Conservation (phyloP, 2,797 vertebrate genomes). For the Apogon hyalosoma region DNA sequence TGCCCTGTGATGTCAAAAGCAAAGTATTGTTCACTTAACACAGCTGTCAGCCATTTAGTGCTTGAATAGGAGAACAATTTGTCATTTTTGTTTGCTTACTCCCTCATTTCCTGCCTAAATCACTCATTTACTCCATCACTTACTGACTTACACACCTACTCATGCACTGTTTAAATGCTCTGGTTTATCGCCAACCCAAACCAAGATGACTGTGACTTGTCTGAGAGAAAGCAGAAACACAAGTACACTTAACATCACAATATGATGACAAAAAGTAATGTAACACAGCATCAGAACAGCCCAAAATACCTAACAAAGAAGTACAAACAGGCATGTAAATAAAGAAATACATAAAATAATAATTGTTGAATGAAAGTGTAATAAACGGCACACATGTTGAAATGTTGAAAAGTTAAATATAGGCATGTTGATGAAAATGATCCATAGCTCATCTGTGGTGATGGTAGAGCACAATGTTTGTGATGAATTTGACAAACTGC, state of each 20-base stretch:
- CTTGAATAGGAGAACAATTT: constrained; percentile 44
- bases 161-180: constrained; percentile 20
- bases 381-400: too few relatives aligned
- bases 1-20: constrained; percentile 49
- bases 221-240: not conserved
- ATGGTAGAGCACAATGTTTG: too few relatives aligned
- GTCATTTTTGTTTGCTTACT: constrained; percentile 38
- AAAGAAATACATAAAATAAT: constrained; percentile 10
- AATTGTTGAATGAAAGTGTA: not conserved
- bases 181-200: constrained; percentile 11
- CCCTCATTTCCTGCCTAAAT: constrained; percentile 9
- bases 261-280: not conserved
- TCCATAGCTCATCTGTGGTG: too few relatives aligned
- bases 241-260: not conserved
- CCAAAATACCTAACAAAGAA: not conserved
- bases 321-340: not conserved
- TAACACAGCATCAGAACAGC: not conserved
- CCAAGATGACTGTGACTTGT: not conserved
- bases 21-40: constrained; percentile 55
- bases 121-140: constrained; percentile 25
- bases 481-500: too few relatives aligned
- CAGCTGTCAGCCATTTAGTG: constrained; percentile 43
- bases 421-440: too few relatives aligned
- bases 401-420: too few relatives aligned
- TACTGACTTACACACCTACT: constrained; percentile 7